phyloP scores from a whole-genome alignment of 35 echinoderm and acorn worm species.

The Ptychodera flava region DNA sequence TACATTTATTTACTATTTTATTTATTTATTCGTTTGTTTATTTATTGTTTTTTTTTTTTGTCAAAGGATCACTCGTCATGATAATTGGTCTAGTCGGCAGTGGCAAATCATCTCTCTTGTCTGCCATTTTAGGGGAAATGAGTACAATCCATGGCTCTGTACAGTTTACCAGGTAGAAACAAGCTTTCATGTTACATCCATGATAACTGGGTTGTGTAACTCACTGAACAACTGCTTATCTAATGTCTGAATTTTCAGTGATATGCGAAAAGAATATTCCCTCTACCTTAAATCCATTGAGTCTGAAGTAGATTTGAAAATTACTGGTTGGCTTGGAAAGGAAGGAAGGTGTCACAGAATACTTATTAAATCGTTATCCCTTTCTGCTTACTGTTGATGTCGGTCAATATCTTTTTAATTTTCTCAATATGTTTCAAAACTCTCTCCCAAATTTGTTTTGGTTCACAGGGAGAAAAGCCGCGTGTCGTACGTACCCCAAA shows the following conservation, averaged over 20 bases:
- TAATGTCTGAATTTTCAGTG: not conserved
- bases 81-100: conserved; percentile 79
- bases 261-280: not conserved
- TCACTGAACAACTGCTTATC: not conserved
- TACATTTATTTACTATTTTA: no score
- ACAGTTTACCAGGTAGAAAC: conserved; percentile 36
- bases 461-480: conserved; percentile 20
- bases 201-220: not conserved
- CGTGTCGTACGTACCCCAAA: conserved; percentile 53
- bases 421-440: no score
- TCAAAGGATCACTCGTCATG: no score
- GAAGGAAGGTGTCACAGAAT: not conserved
- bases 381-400: no score
- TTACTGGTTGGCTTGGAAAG: not conserved
- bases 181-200: not conserved
- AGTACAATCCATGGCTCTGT: conserved; percentile 39
- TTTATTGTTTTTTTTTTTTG: no score
- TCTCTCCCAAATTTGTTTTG: conserved; percentile 14
- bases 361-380: no score
- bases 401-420: no score
- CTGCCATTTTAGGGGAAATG: conserved; percentile 85
- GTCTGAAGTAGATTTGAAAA: not conserved
- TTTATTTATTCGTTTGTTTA: no score
- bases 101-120: conserved; percentile 69
- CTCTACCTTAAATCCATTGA: not conserved